Base-by-base conservation (phyloP, 1,140 invertebrate genomes). In the Dreissena rostriformis region DNA sequence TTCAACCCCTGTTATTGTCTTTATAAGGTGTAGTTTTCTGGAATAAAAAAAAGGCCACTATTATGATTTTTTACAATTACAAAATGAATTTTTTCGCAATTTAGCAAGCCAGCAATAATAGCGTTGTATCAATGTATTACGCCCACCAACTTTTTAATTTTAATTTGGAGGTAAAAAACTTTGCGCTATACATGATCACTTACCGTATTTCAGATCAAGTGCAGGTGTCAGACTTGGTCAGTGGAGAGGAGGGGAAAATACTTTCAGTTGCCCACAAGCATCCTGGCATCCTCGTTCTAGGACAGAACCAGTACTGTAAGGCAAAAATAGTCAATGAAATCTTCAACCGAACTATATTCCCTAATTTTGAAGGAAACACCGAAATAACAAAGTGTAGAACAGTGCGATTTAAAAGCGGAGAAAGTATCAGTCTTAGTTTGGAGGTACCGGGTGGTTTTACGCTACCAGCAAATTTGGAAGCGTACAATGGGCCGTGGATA, bases 371-470 rank as follows among this genome's bases (percentile, higher is more conserved):
- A 63, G 29, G 94, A 17, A 94, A 95, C 55, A 89, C 89, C 15
- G 74, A 94, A 14, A 94, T 95, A 53, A 84, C 67, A 12, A 84
- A 65, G 12, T 96, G 96, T 94, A 93, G 96, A 92, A 96, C 96
- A 95, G 95, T 97, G 86, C 95, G 96, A 86, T 95, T 97, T 84
- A 95, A 95, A 85, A 96, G 96, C 89, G 96, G 96, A n/a, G 91
- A 93, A 1, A 94, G 93, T 22, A 96, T 95, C 63, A 95, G 96
- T 86, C 94, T 96, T 6, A 96, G 95, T 88, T 92, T 97, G 24
- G 95, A 96, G 0, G 93, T 97, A 22, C 96, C 96, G 29, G 94
- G 96, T 82, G 96, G 96, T 89, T 97, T 96, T 90, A 96, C 97
- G 93, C 95, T 97, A 55, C 95, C 97, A 0, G 96, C 97, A 86